Base-by-base conservation (phyloP, 2,888 invertebrate species). In the Philonicus albiceps region DNA sequence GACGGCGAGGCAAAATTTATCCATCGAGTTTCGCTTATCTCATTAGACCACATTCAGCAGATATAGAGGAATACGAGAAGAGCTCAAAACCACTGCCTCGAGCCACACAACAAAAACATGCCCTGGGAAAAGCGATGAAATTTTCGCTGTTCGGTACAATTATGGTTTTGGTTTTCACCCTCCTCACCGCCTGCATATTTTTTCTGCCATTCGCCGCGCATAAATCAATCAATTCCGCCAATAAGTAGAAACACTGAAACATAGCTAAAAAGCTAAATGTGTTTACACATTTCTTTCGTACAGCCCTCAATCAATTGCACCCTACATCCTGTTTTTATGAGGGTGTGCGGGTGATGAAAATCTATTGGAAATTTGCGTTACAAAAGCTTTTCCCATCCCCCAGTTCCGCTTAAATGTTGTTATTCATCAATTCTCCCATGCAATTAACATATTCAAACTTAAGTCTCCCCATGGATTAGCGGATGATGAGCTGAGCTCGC, bases 401-500 rank as follows among this genome's bases (percentile, higher is more conserved):
- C 11, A 3, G n/a, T 22, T 8, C 37, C 37, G 64, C 22, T 76
- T 76, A 76, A 22, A 37, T 22, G 76, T 76, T 76, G 22, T 76
- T 76, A 76, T 76, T 80, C 53, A 80, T 53, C 80, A 83, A 64
- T 83, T 83, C 37, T 31, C 34, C 64, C 30, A 13, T 83, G 37
- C 72, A 64, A 83, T 83, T 83, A 83, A 64, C 83, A 83, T 83
- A 55, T 83, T 37, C 83, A 83, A 83, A 83, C 83, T 64, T 11
- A 37, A 64, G 83, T 64, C 31, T 83, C 83, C 83, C 37, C 40
- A 72, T 49, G 83, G 83, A 83, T 83, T 83, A 64, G 83, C 64
- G 64, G 55, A 64, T 83, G 83, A 83, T 83, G 83, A 83, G 83
- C 22, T 83, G 72, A 83, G 64, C 27, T 83, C 72, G 37, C 64